phyloP scores from a whole-genome alignment of 2,888 invertebrate species.

The Tubulanus polymorphus region DNA sequence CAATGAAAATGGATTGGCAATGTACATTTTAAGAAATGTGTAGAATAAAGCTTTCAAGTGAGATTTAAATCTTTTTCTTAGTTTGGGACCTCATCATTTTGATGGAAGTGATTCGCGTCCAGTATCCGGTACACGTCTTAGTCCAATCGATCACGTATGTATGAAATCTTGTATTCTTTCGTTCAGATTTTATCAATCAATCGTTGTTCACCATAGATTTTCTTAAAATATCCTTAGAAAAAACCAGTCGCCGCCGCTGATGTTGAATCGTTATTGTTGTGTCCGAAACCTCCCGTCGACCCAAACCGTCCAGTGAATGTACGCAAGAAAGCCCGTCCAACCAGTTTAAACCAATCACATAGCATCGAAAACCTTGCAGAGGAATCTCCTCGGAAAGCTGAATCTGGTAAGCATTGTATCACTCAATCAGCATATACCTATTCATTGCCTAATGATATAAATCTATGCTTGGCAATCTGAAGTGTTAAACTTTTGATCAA shows the following conservation, averaged over 20 bases:
- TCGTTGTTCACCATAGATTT: too few species aligned
- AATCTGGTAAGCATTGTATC: too few species aligned
- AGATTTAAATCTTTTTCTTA: constrained; percentile 22
- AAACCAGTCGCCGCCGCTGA: not conserved
- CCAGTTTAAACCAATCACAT: constrained; percentile 21
- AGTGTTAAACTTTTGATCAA: not conserved
- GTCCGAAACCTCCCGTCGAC: constrained; percentile 44
- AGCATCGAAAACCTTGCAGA: not conserved
- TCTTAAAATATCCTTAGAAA: not conserved
- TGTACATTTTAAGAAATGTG: not conserved
- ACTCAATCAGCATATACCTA: too few species aligned
- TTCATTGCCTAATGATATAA: not conserved
- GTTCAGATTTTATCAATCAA: too few species aligned
- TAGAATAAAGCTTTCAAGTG: not conserved
- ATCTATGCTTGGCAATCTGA: not conserved
- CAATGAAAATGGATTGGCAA: not conserved
- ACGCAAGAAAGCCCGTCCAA: constrained; percentile 25
- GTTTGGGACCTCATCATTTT: constrained; percentile 49
- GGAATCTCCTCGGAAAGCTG: too few species aligned
- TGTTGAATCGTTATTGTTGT: too few species aligned
- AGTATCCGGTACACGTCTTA: constrained; percentile 46
- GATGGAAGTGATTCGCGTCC: constrained; percentile 48
- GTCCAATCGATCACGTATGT: constrained; percentile 48
- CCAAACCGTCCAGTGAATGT: constrained; percentile 34
- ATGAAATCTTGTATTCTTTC: not conserved